Percentiles rank a stretch among this genome's conserved stretches.
Conservation (phyloP, 2,888 invertebrate species). For the Rosalia funebris region DNA sequence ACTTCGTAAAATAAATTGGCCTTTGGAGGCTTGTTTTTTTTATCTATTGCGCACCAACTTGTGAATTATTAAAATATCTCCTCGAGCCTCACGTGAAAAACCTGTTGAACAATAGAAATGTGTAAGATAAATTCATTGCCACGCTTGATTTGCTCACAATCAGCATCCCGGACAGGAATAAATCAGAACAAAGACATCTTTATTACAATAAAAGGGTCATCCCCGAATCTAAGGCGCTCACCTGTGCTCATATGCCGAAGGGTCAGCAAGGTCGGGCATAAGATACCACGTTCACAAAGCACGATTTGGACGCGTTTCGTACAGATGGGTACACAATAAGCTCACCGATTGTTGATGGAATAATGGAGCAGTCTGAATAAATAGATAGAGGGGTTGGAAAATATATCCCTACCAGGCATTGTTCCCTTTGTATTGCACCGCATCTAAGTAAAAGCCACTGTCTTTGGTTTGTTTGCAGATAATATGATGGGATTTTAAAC, state of each 20-base stretch:
- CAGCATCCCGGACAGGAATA: constrained; percentile 40
- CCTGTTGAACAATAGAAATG: constrained; percentile 38
- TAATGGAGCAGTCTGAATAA: constrained; percentile 62
- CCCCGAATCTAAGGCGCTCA: constrained; percentile 31
- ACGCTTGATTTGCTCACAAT: constrained; percentile 46
- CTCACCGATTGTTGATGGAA: constrained; percentile 61
- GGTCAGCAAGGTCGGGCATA: constrained; percentile 44
- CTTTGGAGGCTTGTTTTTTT: background rate
- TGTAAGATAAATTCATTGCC: constrained; percentile 45
- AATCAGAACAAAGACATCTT: constrained; percentile 47
- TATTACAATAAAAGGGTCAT: constrained; percentile 44
- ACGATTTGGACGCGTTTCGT: constrained; percentile 43
- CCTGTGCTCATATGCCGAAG: constrained; percentile 30
- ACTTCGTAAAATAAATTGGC: background rate
- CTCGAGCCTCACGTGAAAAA: constrained; percentile 37
- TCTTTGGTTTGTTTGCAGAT: constrained; percentile 54
- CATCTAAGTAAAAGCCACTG: constrained; percentile 50
- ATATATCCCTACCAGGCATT: constrained; percentile 51
- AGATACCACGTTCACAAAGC: constrained; percentile 46
- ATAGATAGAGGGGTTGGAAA: constrained; percentile 50
- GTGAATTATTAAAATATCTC: constrained; percentile 4
- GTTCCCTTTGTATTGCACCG: constrained; percentile 48
- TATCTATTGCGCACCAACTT: background rate
- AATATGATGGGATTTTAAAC: constrained; percentile 57
- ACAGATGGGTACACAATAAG: constrained; percentile 62